phyloP scores from a whole-genome alignment of 2,113 vertebrate genomes.

The Chiloscyllium plagiosum region DNA sequence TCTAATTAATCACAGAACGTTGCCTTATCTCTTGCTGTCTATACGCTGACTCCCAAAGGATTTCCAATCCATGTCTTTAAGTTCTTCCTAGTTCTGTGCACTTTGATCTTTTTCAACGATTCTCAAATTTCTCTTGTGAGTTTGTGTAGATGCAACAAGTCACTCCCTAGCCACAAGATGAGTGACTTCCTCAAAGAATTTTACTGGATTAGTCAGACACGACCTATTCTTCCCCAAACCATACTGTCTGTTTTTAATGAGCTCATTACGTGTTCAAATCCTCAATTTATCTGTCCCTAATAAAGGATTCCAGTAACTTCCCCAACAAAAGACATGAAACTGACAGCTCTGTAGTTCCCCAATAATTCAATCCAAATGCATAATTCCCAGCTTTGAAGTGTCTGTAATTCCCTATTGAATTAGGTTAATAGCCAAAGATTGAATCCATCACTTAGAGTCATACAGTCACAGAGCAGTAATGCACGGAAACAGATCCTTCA shows the following conservation, averaged over 20 bases:
- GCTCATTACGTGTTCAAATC: background rate
- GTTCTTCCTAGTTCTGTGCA: background rate
- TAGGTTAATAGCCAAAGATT: background rate
- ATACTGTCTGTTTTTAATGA: background rate
- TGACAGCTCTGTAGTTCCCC: background rate
- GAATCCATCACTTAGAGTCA: background rate
- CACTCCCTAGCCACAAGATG: background rate
- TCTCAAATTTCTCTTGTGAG: background rate
- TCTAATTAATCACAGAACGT: background rate
- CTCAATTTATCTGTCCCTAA: background rate
- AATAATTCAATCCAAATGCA: background rate
- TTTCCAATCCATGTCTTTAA: background rate
- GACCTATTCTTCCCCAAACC: background rate
- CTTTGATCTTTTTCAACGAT: background rate
- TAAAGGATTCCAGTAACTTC: background rate
- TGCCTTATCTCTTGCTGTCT: background rate
- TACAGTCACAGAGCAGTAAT: too few species aligned
- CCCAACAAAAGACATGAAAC: background rate
- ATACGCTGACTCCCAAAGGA: background rate
- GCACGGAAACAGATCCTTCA: too few species aligned
- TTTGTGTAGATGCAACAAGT: background rate
- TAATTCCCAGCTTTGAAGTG: background rate
- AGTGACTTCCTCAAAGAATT: background rate
- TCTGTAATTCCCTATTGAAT: background rate
- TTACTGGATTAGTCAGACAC: background rate